A percentile compares a stretch with the other conserved stretches of the same genome.
Evolutionary conservation across 2,797 vertebrate genomes (phyloP).

Genomic region (Tragelaphus eurycerus): DNA sequence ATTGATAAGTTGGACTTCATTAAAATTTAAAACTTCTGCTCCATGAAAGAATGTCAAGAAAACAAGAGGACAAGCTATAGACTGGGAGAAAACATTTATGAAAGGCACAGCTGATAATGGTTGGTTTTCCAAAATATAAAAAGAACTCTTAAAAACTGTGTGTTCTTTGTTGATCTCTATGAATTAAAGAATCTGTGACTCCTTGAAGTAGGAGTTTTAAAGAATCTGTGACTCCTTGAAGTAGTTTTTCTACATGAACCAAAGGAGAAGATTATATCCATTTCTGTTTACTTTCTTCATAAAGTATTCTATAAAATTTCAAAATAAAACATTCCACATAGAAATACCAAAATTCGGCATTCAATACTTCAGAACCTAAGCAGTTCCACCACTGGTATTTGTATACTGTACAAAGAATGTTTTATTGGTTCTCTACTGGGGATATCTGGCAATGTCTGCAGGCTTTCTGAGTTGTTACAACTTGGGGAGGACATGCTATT

Average conservation of each 20-base stretch:
- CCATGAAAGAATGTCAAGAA: not conserved
- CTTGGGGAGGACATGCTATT: rapidly evolving
- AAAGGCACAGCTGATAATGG: not conserved
- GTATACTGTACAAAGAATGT: not conserved
- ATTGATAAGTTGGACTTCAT: not conserved
- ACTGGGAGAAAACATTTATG: not conserved
- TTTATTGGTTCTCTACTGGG: not conserved
- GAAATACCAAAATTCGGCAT: not conserved
- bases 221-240: not conserved
- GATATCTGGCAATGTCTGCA: not conserved
- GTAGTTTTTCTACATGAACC: not conserved
- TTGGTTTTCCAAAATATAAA: not conserved
- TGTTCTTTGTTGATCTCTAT: not conserved
- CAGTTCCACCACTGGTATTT: not conserved
- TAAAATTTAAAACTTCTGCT: not conserved
- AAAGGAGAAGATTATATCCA: not conserved
- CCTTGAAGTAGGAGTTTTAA: not conserved
- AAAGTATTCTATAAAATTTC: not conserved
- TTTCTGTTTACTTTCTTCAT: not conserved
- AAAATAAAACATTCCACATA: not conserved
- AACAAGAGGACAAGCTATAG: not conserved
- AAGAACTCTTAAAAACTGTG: not conserved
- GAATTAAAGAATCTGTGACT: not conserved
- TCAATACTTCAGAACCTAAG: not conserved
- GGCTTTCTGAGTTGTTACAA: not conserved